These are phyloP conservation scores for Thunnus thynnus DNA, from an alignment of 2,113 vertebrate species.

Conservation along the genomic window DNA sequence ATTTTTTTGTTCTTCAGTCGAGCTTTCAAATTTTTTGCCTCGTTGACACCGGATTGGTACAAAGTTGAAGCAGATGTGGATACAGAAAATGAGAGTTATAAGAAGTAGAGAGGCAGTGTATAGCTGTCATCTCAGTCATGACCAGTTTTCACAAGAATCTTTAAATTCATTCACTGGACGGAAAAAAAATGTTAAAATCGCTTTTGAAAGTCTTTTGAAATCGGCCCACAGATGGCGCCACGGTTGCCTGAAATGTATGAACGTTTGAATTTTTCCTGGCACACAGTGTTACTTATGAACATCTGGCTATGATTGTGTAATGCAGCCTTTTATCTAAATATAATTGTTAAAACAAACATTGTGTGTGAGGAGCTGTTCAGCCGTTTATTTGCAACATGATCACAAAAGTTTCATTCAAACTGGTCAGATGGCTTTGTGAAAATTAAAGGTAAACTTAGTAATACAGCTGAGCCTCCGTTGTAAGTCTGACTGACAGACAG, in stretches of 20 bases:
- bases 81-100: not conserved
- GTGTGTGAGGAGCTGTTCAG: conserved; percentile 36
- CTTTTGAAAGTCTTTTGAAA: too few species aligned
- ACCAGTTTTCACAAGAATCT: not conserved
- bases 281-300: conserved; percentile 7
- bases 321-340: conserved; percentile 33
- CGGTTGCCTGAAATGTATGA: not conserved
- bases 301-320: conserved; percentile 29
- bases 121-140: not conserved
- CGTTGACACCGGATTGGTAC: not conserved
- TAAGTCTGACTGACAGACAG: conserved; percentile 46
- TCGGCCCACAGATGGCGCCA: conserved; percentile 34
- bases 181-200: not conserved
- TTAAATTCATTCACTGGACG: not conserved
- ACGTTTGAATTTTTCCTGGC: not conserved
- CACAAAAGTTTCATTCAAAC: conserved; percentile 35
- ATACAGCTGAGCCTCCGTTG: not conserved
- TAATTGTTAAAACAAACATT: conserved; percentile 37
- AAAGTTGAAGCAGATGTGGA: too few species aligned
- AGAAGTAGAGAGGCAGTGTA: not conserved
- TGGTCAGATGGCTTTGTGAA: conserved; percentile 50
- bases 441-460: conserved; percentile 60
- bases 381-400: conserved; percentile 42
- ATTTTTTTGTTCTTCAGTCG: not conserved
- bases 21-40: not conserved